Base-by-base conservation (phyloP, 2,797 vertebrate genomes). In the Aulostomus chinensis region DNA sequence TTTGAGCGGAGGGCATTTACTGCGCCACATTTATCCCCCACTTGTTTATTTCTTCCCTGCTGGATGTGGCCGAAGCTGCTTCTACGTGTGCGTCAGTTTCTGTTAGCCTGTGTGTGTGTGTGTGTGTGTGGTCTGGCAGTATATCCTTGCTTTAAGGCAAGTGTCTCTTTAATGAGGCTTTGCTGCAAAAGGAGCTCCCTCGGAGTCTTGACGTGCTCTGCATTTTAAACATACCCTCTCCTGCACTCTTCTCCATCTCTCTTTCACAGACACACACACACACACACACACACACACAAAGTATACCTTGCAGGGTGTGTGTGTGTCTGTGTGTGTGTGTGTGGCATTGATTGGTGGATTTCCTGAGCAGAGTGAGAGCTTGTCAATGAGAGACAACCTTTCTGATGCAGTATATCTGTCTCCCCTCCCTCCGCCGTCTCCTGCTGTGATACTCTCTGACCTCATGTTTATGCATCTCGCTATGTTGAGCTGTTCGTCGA, bases 141-240 rank as follows among this genome's bases (percentile, higher is more conserved):
- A 82, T 85, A 85, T 87, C 83, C 80, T 73, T 43, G 85, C 76
- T 88, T 87, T 87, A 86, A 86, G 83, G 83, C 86, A 76, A 83
- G 78, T 74, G 85, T 87, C 77, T 83, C 83, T 86, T 88, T 91
- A 92, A 88, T 91, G 88, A 90, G 88, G 85, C 88, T 89, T 85
- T 84, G 84, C 80, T 80, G 86, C 84, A 86, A 81, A 85, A 80
- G 73, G 74, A 73, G 73, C 79, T 81, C 84, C 79, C 78, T 52
- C 59, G 73, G 73, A 75, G 70, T 74, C 70, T 59, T 69, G 77
- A 84, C 75, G 85, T 89, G 86, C 73, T 80, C 78, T 71, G 89
- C 83, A 88, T 91, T 77, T 84, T 76, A 91, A 91, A 77, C 80
- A 57, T 58, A 53, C 54, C 46, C 43, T 58, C 63, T 59, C 51